phyloP scores from a whole-genome alignment of 1,140 invertebrate species.

The Bombus fervidus region DNA sequence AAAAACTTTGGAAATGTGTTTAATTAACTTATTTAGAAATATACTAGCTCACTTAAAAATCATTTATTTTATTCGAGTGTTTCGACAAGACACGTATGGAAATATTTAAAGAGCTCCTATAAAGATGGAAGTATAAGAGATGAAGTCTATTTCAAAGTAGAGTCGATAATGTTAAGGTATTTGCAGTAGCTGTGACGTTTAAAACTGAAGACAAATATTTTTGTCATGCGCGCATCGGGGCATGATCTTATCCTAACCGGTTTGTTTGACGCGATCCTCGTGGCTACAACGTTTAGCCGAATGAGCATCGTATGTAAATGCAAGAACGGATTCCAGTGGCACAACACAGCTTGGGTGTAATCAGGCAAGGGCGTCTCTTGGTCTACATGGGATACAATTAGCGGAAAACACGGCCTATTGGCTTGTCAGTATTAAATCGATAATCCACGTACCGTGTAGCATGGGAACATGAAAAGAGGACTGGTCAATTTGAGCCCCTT shows the following conservation, averaged over 20 bases:
- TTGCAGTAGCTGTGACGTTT: neutral
- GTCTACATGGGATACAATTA: constrained; percentile 52
- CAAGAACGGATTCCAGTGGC: constrained; percentile 41
- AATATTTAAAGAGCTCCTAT: neutral
- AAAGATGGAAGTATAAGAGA: neutral
- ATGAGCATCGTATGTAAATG: constrained; percentile 30
- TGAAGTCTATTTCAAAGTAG: neutral
- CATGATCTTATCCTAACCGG: constrained; percentile 2
- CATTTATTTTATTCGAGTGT: too few relatives aligned
- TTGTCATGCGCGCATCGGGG: neutral
- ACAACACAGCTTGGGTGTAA: constrained; percentile 22
- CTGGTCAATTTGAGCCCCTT: constrained; percentile 17
- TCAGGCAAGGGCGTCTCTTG: constrained; percentile 27
- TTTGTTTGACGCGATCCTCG: constrained; percentile 17
- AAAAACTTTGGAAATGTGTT: neutral
- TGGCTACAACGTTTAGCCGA: constrained; percentile 28
- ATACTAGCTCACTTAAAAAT: too few relatives aligned
- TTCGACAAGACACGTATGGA: neutral
- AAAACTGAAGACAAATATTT: neutral
- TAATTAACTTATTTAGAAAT: neutral
- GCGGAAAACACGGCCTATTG: constrained; percentile 49
- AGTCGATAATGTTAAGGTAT: neutral
- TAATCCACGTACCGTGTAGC: constrained; percentile 32
- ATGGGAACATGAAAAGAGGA: constrained; percentile 26
- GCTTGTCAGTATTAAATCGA: constrained; percentile 35